Conservation (phyloP, 2,113 vertebrate species). For the Apistogramma diplotaenia region DNA sequence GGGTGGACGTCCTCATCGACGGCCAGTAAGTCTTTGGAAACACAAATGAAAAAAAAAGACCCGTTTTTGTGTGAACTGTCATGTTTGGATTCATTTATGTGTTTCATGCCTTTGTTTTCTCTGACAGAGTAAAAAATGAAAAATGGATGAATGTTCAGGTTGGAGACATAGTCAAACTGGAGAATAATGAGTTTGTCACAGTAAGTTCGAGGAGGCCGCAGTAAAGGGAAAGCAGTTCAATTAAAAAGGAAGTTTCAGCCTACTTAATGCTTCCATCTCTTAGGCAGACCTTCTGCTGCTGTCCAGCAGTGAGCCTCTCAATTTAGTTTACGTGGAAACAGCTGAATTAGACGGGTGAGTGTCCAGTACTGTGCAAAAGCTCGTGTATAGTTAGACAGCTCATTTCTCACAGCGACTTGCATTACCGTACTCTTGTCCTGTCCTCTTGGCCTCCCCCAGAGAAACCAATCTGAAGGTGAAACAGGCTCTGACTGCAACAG, state of each 20-base stretch:
- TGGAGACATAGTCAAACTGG: conserved; percentile 91
- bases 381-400: no score
- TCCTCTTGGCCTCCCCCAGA: conserved; percentile 62
- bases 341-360: conserved; percentile 90
- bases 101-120: neutral
- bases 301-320: conserved; percentile 91
- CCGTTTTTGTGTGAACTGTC: neutral
- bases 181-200: conserved; percentile 89
- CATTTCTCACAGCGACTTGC: no score
- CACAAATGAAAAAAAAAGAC: neutral
- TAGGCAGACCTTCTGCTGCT: conserved; percentile 92
- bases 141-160: conserved; percentile 96
- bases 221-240: neutral
- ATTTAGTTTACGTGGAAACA: conserved; percentile 91
- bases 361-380: neutral
- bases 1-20: conserved; percentile 82
- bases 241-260: neutral
- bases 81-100: neutral
- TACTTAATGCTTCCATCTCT: neutral
- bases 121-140: conserved; percentile 80
- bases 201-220: conserved; percentile 69
- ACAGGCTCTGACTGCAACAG: conserved; percentile 86
- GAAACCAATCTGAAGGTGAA: conserved; percentile 98
- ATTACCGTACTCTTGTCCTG: no score
- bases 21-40: conserved; percentile 82